Conservation (phyloP, 1,140 invertebrate genomes). For the Drosophila nannoptera region DNA sequence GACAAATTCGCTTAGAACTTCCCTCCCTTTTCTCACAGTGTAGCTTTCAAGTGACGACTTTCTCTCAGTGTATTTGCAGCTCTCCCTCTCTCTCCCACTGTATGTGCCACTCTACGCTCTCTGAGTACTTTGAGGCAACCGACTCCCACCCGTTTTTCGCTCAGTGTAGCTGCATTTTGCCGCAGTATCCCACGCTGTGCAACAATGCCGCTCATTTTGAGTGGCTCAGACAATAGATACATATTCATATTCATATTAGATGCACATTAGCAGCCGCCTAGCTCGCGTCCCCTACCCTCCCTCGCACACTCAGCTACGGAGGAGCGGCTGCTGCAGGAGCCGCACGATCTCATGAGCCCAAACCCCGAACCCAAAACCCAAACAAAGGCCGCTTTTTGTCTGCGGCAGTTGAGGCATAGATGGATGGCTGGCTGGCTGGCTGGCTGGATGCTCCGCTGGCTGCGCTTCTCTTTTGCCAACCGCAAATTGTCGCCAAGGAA, state of each 20-base stretch:
- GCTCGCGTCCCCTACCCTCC: constrained; percentile 10
- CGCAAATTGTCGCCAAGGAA: constrained; percentile 52
- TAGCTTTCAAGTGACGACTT: neutral
- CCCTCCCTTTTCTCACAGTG: neutral
- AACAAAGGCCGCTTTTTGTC: constrained; percentile 48
- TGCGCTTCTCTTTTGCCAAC: constrained; percentile 32
- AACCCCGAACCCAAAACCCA: constrained; percentile 13
- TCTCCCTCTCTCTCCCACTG: no score
- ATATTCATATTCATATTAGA: constrained; percentile 64
- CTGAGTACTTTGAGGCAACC: no score
- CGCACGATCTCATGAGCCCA: constrained; percentile 4
- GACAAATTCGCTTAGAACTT: neutral
- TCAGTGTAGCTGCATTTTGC: neutral
- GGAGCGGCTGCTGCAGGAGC: constrained; percentile 30
- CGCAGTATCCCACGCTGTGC: constrained; percentile 33
- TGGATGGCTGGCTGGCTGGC: constrained; percentile 23
- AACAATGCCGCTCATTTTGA: constrained; percentile 44
- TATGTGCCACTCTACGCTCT: neutral
- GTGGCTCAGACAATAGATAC: constrained; percentile 37
- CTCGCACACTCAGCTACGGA: constrained; percentile 25
- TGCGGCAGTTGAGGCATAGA: constrained; percentile 33
- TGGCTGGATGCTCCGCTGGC: constrained; percentile 1
- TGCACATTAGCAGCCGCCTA: constrained; percentile 50
- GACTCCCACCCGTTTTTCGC: neutral
- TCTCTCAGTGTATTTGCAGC: neutral